Evolutionary conservation across 30 jellyfish, hydroid and myxozoan species (phyloP).

Genomic region (Aurelia sp.): DNA sequence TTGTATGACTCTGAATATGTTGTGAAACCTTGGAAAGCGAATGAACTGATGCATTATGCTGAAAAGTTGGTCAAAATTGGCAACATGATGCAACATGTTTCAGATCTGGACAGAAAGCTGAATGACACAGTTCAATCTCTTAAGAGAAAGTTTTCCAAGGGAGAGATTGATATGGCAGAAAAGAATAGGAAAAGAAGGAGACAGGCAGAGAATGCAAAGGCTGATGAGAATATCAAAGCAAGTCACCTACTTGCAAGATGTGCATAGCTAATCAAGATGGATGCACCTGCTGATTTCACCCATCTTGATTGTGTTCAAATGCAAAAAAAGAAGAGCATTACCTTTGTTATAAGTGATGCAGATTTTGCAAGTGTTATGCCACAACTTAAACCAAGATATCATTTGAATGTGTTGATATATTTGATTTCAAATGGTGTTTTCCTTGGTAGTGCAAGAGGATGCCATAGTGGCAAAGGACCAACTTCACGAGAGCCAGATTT

Average conservation of each 20-base stretch:
- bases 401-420: not conserved
- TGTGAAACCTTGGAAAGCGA: slow-evolving; percentile 11
- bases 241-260: too few relatives aligned
- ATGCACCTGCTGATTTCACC: too few relatives aligned
- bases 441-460: not conserved
- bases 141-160: slow-evolving; percentile 8
- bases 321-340: not conserved
- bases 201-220: too few relatives aligned
- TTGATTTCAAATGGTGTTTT: not conserved
- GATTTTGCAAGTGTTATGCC: not conserved
- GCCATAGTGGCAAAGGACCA: not conserved
- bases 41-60: not conserved
- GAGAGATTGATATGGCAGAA: slow-evolving; percentile 10
- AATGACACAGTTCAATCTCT: not conserved
- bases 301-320: too few relatives aligned
- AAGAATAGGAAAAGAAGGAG: not conserved
- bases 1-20: slow-evolving; percentile 1
- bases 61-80: not conserved
- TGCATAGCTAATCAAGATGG: too few relatives aligned
- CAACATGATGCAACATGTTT: not conserved
- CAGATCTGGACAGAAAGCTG: not conserved
- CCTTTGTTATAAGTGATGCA: not conserved
- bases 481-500: not conserved
- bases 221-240: too few relatives aligned
- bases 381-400: not conserved